Conservation (phyloP, 2,113 vertebrate genomes). For the Macaca nemestrina region DNA sequence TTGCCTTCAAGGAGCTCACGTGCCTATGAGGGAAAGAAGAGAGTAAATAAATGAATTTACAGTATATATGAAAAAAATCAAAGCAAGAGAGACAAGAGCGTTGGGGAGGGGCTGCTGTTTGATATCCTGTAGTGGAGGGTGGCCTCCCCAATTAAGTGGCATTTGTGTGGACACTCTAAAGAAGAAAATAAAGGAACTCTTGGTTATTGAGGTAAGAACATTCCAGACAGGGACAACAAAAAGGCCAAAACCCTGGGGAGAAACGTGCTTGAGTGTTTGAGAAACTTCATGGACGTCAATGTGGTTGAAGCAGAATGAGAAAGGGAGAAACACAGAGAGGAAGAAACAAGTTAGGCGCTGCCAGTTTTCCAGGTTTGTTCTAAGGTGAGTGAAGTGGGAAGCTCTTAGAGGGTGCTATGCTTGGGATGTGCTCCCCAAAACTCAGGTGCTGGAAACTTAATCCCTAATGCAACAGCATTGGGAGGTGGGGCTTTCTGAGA, state of each 20-base stretch:
- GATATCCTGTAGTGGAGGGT: accelerated
- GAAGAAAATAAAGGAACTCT: not conserved
- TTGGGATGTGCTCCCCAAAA: not conserved
- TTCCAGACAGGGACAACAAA: not conserved
- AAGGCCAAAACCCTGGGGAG: not conserved
- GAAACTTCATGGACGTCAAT: accelerated
- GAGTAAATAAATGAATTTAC: not conserved
- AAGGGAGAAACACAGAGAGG: accelerated
- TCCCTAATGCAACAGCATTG: too few relatives aligned
- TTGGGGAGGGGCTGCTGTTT: accelerated
- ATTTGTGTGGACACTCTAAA: not conserved
- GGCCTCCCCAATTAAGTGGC: not conserved
- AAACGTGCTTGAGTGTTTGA: not conserved
- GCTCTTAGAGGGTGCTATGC: not conserved
- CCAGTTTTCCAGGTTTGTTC: not conserved
- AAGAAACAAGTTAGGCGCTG: not conserved
- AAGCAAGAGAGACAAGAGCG: accelerated
- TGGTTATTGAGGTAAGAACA: not conserved
- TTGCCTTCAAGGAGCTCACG: not conserved
- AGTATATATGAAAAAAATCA: accelerated
- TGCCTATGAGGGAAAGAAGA: not conserved
- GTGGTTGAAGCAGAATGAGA: not conserved
- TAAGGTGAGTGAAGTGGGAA: not conserved
- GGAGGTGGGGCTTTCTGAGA: not conserved
- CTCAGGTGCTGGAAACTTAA: not conserved